Conservation (phyloP, 2,888 invertebrate species). For the Coelogynopora nodosa region DNA sequence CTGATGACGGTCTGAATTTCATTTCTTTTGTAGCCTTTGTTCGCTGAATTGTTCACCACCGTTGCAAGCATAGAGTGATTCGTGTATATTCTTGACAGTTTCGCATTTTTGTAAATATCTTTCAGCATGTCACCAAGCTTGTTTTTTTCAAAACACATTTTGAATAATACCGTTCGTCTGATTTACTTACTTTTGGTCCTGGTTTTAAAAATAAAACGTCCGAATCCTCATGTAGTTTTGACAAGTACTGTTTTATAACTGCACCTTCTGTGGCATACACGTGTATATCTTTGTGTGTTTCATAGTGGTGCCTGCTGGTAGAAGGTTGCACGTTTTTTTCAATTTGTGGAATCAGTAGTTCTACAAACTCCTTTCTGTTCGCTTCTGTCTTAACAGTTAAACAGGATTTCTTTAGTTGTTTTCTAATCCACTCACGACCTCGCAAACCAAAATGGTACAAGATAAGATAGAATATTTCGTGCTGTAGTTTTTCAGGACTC, state of each 20-base stretch:
- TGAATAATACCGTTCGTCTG: background rate
- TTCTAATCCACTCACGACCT: background rate
- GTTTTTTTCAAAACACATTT: background rate
- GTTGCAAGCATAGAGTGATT: background rate
- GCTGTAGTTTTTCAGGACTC: background rate
- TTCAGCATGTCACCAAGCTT: background rate
- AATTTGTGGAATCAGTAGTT: background rate
- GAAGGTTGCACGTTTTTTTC: background rate
- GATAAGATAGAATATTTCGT: background rate
- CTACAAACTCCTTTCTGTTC: background rate
- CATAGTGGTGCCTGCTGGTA: background rate
- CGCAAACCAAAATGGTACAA: background rate
- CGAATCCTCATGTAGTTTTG: background rate
- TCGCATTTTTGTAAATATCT: background rate
- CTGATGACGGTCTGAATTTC: background rate
- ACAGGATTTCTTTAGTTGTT: background rate
- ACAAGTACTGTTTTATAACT: background rate
- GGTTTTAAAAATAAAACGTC: background rate
- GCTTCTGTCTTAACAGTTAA: background rate
- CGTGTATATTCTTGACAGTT: background rate
- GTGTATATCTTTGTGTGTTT: background rate
- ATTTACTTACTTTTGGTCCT: background rate
- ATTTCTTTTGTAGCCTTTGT: background rate
- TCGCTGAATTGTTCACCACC: background rate
- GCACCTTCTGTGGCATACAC: background rate